These are phyloP conservation scores for Naja naja DNA, from an alignment of 2,113 vertebrate genomes.

Conservation along the genomic window DNA sequence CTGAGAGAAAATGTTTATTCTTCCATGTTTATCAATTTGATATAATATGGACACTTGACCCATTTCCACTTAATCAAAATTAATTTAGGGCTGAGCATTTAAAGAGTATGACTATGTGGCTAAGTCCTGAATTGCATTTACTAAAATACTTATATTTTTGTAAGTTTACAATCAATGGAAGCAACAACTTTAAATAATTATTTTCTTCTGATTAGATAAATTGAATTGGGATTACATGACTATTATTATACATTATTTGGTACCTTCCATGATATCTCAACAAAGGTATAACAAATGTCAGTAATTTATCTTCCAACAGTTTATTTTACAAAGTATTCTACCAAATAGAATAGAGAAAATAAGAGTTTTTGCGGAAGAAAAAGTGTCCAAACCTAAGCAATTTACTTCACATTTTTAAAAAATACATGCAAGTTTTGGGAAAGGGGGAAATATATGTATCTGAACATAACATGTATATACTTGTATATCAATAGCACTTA, in stretches of 20 bases:
- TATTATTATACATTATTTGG: conserved; percentile 30
- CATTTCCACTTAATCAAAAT: neutral
- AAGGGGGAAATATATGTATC: too few species aligned
- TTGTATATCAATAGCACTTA: neutral
- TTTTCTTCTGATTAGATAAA: conserved; percentile 29
- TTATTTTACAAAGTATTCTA: neutral
- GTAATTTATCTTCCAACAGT: neutral
- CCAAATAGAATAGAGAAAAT: neutral
- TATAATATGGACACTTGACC: neutral
- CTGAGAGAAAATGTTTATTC: neutral
- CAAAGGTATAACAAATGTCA: neutral
- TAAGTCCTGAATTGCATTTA: neutral
- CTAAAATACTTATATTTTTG: conserved; percentile 26
- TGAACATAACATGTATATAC: neutral
- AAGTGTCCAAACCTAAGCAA: neutral
- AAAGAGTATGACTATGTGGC: neutral
- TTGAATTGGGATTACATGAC: conserved; percentile 41
- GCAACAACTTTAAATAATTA: conserved; percentile 35
- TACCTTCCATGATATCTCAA: conserved; percentile 16
- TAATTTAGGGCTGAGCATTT: neutral
- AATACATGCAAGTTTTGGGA: neutral
- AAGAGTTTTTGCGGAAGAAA: neutral
- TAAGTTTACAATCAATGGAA: conserved; percentile 40
- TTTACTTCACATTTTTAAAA: neutral
- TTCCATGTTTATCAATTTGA: neutral